phyloP scores from a whole-genome alignment of 2,113 vertebrate genomes.

The Ciconia boyciana region DNA sequence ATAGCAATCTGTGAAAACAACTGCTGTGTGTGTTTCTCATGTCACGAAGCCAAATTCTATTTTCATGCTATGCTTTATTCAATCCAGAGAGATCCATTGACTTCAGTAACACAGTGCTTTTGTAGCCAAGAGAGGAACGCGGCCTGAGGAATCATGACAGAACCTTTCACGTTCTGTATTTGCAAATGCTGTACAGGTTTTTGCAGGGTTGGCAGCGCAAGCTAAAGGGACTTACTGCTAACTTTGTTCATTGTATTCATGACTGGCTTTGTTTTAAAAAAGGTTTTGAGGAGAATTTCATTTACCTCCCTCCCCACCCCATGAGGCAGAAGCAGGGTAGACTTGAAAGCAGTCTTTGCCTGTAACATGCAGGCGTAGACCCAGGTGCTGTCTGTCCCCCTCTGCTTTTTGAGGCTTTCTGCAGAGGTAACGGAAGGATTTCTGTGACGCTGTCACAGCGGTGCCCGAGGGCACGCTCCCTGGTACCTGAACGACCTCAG shows the following conservation, averaged over 20 bases:
- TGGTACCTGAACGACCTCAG: neutral
- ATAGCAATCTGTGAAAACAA: neutral
- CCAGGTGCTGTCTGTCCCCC: fast-evolving
- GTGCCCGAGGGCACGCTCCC: fast-evolving
- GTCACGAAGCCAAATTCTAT: neutral
- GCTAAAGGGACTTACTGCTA: neutral
- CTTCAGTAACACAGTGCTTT: neutral
- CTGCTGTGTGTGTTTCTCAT: neutral
- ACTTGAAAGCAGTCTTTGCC: neutral
- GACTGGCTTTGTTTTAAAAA: neutral
- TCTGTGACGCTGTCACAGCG: fast-evolving
- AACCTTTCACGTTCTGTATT: neutral
- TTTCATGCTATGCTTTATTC: conserved; percentile 27
- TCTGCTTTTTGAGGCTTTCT: neutral
- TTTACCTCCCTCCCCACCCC: neutral
- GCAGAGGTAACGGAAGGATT: neutral
- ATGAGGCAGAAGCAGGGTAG: neutral
- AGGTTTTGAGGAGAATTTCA: neutral
- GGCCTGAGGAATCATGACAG: neutral
- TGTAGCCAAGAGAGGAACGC: neutral
- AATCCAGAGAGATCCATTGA: neutral
- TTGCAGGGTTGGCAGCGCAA: neutral
- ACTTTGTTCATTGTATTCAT: neutral
- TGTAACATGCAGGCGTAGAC: fast-evolving
- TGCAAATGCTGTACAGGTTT: neutral